Evolutionary conservation across 1,140 invertebrate genomes (phyloP).

Genomic region (Pseudomyrmex gracilis): DNA sequence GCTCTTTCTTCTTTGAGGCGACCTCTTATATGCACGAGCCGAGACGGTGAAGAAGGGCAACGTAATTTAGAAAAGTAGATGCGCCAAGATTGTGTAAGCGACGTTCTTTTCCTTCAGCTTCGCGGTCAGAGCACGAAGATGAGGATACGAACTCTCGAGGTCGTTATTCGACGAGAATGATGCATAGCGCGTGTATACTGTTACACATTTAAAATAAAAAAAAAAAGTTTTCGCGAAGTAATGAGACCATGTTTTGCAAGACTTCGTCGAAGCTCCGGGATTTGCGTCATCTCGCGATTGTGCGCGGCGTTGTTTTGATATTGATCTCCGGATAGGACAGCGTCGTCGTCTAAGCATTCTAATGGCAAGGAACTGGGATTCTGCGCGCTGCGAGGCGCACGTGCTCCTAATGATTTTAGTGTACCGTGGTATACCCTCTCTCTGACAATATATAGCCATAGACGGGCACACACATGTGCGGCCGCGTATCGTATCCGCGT

Average conservation of each 20-base stretch:
- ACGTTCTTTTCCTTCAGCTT: constrained; percentile 47
- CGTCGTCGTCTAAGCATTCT: constrained; percentile 81
- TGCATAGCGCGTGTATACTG: background rate
- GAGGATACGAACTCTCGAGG: constrained; percentile 46
- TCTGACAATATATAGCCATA: constrained; percentile 77
- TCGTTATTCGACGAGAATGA: constrained; percentile 30
- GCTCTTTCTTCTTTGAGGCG: constrained; percentile 67
- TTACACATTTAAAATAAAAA: background rate
- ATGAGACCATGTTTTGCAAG: background rate
- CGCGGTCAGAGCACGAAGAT: constrained; percentile 51
- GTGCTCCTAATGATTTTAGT: constrained; percentile 84
- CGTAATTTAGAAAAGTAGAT: constrained; percentile 74
- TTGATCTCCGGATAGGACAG: constrained; percentile 81
- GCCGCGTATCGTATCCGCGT: constrained; percentile 76
- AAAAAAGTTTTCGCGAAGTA: background rate
- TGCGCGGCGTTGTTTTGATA: constrained; percentile 79
- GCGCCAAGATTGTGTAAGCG: constrained; percentile 67
- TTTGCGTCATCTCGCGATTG: constrained; percentile 48
- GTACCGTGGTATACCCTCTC: constrained; percentile 76
- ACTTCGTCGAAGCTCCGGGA: background rate
- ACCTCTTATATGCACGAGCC: constrained; percentile 68
- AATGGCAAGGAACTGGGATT: constrained; percentile 78
- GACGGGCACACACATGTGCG: constrained; percentile 64
- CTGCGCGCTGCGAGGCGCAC: constrained; percentile 77
- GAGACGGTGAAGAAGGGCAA: constrained; percentile 67